phyloP scores from a whole-genome alignment of 2,888 invertebrate species.

The Microctonus brassicae region DNA sequence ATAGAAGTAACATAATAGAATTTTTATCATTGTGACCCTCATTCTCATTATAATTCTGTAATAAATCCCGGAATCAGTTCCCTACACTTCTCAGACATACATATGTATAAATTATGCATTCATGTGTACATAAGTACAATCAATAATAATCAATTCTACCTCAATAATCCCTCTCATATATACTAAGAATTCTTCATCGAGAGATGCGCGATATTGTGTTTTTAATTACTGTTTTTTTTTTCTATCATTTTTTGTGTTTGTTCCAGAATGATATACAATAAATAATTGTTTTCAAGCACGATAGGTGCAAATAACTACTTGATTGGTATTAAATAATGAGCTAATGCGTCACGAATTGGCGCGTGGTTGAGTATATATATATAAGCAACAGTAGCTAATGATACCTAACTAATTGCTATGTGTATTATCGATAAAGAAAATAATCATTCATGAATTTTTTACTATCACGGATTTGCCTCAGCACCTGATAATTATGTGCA shows the following conservation, averaged over 20 bases:
- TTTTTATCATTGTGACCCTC: slow-evolving; percentile 1
- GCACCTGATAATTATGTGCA: slow-evolving; percentile 14
- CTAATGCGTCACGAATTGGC: slow-evolving; percentile 24
- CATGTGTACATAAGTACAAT: neutral
- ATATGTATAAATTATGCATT: neutral
- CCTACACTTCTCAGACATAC: neutral
- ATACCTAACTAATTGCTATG: slow-evolving; percentile 6
- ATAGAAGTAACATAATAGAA: neutral
- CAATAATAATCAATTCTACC: neutral
- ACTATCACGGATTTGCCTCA: neutral
- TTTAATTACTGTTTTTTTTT: neutral
- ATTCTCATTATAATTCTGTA: neutral
- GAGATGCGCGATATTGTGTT: slow-evolving; percentile 7
- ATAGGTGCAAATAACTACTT: slow-evolving; percentile 37
- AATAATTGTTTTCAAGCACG: slow-evolving; percentile 39
- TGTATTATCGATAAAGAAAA: slow-evolving; percentile 17
- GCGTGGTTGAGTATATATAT: neutral
- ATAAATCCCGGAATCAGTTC: neutral
- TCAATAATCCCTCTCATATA: no score
- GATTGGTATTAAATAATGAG: slow-evolving; percentile 24
- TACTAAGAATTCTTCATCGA: neutral
- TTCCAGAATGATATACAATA: slow-evolving; percentile 10
- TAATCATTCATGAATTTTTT: slow-evolving; percentile 27
- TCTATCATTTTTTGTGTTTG: neutral
- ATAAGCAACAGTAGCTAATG: neutral